Base-by-base conservation (phyloP, 2,888 invertebrate species). In the Rhogogaster chlorosoma region DNA sequence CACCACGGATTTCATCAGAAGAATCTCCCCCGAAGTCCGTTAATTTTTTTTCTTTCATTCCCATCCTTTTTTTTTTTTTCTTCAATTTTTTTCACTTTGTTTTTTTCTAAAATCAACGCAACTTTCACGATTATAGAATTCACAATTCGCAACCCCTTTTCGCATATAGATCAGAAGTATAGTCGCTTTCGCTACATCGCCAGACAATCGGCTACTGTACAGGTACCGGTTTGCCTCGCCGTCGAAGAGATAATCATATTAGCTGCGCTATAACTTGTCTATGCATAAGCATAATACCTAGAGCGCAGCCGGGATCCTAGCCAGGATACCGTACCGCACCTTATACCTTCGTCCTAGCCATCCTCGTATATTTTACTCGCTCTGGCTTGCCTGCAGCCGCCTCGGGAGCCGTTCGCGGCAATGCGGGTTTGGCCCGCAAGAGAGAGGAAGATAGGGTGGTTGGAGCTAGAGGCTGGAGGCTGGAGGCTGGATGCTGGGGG, bases 201-300 rank as follows among this genome's bases (percentile, higher is more conserved):
- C n/a, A 61, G 61, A 78, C 36, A 78, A 78, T 78, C 57, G 78
- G 78, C 61, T 61, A 61, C 61, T 57, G 78, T 57, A n/a, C 36
- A 57, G 78, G 64, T 36, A 61, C 29, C 78, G 84, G 86, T 84
- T 57, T 77, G 75, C 86, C 86, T 87, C 88, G 87, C 87, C 91
- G 91, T 91, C 91, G 92, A 92, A 91, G 91, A 92, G 92, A 92
- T 93, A 93, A 93, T 93, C 91, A 91, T 89, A 92, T 93, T 93
- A 93, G 90, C 89, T 88, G 86, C 87, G 90, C 92, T 90, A 91
- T 93, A 93, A 92, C 93, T 93, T 92, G 92, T 90, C 93, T 92
- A 93, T 93, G 92, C 92, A 92, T 91, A 91, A 92, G 93, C 91
- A 92, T 92, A 93, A 92, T 91, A 92, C 89, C 89, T 86, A 88